Base-by-base conservation (phyloP, 2,888 invertebrate species). In the Drosophila lutescens region DNA sequence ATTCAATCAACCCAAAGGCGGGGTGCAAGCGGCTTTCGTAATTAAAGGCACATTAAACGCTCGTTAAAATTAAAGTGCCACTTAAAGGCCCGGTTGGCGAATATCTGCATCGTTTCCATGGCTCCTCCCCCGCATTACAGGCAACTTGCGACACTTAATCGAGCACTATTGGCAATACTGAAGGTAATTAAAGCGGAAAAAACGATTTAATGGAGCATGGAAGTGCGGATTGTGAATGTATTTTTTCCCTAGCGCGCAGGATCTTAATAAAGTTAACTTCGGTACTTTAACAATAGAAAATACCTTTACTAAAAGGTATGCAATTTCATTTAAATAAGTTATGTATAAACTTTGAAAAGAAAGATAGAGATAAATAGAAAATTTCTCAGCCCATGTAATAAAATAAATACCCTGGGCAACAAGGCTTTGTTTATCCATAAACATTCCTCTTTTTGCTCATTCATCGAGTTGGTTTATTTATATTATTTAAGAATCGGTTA, bases 51-150 rank as follows among this genome's bases (percentile, higher is more conserved):
- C 87, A 83, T 87, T 83, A 85, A 76, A 74, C 38, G 76, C 71
- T 85, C 88, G 83, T 83, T 77, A 85, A 87, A 87, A 79, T 87
- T 77, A 79, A 88, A 88, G 77, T 87, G 82, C 50, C 85, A 68
- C 60, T 59, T 69, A 58, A 57, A 40, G 23, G 43, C 23, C 50
- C 47, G 15, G 26, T 26, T 17, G 47, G 15, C 26, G 26, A 55
- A 43, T 57, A 67, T 44, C 44, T 38, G 50, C 49, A 15, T 61
- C 38, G 38, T 46, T 65, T 55, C 41, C 62, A 30, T 46, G 53
- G 44, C 43, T 36, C 46, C 46, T 40, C 36, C 10, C 26, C 26
- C 26, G 0, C 15, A 30, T 26, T 15, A 26, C 32, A 12, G 47
- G 7, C 17, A 17, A 41, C 40, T 41, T 61, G 62, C 40, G 13